Percentiles rank a stretch among this genome's conserved stretches.
Evolutionary conservation across 2,888 invertebrate genomes (phyloP).

Genomic region (Noctua janthe): DNA sequence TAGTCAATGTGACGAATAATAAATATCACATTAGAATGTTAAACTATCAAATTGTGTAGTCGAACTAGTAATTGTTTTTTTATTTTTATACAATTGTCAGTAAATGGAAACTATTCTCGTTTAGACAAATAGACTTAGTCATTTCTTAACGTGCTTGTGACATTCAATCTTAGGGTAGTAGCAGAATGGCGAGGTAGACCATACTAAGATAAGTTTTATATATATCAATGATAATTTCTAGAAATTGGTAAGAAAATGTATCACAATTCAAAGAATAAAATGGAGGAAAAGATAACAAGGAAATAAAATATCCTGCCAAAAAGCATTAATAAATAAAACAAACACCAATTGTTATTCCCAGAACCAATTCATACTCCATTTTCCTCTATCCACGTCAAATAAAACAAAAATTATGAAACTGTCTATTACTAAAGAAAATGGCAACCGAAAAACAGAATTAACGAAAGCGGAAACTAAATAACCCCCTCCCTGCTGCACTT

Average conservation of each 20-base stretch:
- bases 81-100: background rate
- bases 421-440: conserved; percentile 20
- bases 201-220: background rate
- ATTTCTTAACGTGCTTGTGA: background rate
- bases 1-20: background rate
- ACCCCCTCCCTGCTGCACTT: conserved; percentile 58
- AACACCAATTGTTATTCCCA: conserved; percentile 18
- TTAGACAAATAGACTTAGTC: background rate
- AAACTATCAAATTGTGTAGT: background rate
- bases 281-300: conserved; percentile 14
- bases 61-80: background rate
- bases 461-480: conserved; percentile 43
- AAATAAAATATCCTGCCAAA: conserved; percentile 22
- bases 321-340: conserved; percentile 10
- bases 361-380: conserved; percentile 22
- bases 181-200: background rate
- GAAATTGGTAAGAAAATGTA: background rate
- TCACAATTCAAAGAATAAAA: background rate
- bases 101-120: background rate
- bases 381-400: conserved; percentile 31
- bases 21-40: background rate
- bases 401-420: conserved; percentile 44
- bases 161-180: background rate
- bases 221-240: background rate
- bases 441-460: conserved; percentile 38